These are phyloP conservation scores for Salpingus planirostris DNA, from an alignment of 2,888 invertebrate genomes.

Conservation along the genomic window DNA sequence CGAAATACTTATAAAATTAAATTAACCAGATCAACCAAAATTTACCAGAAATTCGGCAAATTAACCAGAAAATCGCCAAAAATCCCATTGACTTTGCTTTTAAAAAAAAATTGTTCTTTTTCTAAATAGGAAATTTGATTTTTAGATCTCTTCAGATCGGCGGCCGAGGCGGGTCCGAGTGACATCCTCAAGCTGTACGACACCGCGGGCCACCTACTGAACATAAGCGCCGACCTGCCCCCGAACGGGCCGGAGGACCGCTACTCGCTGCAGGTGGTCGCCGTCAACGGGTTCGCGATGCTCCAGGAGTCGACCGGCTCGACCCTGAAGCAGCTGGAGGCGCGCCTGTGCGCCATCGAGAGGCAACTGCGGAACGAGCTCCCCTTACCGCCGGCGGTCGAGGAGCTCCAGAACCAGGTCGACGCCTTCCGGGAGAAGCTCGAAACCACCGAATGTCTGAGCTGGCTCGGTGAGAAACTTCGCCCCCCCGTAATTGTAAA, in stretches of 20 bases:
- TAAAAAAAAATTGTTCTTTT: no score
- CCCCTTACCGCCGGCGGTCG: constrained; percentile 46
- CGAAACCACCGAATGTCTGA: constrained; percentile 53
- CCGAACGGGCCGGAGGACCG: constrained; percentile 49
- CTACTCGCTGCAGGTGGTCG: constrained; percentile 36
- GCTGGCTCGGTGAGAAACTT: constrained; percentile 55
- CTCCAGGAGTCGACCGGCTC: constrained; percentile 39
- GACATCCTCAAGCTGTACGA: constrained; percentile 58
- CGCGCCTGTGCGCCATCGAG: constrained; percentile 49
- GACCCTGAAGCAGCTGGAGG: constrained; percentile 49
- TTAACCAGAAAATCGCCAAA: no score
- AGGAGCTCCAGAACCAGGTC: constrained; percentile 50
- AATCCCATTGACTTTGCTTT: no score
- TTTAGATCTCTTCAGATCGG: constrained; percentile 57
- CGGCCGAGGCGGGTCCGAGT: constrained; percentile 57
- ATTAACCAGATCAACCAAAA: no score
- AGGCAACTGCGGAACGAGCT: constrained; percentile 47
- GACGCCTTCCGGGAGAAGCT: constrained; percentile 51
- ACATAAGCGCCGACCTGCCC: constrained; percentile 51
- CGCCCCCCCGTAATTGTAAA: not conserved
- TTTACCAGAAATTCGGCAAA: no score
- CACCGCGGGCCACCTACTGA: constrained; percentile 51
- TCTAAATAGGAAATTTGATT: no score
- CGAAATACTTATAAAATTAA: no score
- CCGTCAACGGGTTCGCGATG: constrained; percentile 40